phyloP scores from a whole-genome alignment of 2,888 invertebrate species.

The Caradrina kadenii region DNA sequence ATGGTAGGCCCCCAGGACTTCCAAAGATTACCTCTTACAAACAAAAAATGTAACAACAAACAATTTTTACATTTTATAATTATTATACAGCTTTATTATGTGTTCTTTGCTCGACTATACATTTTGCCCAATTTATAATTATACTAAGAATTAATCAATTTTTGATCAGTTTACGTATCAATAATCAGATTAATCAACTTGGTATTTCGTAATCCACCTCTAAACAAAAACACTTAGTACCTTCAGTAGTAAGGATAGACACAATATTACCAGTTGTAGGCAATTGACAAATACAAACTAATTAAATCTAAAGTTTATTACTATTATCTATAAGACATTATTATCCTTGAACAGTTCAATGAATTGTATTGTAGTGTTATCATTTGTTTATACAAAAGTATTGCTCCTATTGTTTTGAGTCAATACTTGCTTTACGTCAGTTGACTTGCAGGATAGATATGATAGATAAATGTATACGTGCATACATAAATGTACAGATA shows the following conservation, averaged over 20 bases:
- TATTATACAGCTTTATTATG: too few species aligned
- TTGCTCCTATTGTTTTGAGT: constrained; percentile 19
- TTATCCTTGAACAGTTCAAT: constrained; percentile 27
- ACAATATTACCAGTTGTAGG: constrained; percentile 19
- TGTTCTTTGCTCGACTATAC: too few species aligned
- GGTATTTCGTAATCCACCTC: not conserved
- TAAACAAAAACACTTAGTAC: constrained; percentile 2
- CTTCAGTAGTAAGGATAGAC: not conserved
- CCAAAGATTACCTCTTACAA: too few species aligned
- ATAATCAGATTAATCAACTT: not conserved
- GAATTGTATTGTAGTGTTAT: constrained; percentile 32
- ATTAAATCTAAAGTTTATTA: constrained; percentile 15
- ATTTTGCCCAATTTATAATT: too few species aligned
- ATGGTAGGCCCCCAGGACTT: too few species aligned
- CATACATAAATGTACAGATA: not conserved
- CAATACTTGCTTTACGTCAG: constrained; percentile 3
- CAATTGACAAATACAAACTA: constrained; percentile 11
- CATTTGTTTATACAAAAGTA: constrained; percentile 19
- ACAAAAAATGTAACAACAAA: too few species aligned
- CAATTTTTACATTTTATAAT: too few species aligned
- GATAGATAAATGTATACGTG: constrained; percentile 12
- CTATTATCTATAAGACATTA: not conserved
- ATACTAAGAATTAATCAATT: too few species aligned
- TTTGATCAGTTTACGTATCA: too few species aligned
- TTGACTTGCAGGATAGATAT: not conserved